Percentiles rank a stretch among this genome's conserved stretches.
Conservation (phyloP, 2,113 vertebrate species). For the Plectropomus leopardus region DNA sequence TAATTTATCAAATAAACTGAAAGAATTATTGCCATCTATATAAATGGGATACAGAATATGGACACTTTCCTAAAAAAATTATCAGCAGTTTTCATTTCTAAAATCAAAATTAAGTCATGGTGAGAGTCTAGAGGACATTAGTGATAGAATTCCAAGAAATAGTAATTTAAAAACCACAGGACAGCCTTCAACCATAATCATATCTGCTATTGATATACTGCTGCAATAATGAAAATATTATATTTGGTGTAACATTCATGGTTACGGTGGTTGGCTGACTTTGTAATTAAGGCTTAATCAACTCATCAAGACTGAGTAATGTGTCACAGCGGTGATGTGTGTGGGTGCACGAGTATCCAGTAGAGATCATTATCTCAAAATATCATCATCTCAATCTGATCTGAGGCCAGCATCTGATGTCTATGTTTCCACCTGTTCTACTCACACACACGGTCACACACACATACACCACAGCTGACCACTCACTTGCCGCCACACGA, state of each 20-base stretch:
- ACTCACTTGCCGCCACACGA: slow-evolving; percentile 21
- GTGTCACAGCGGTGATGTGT: slow-evolving; percentile 31
- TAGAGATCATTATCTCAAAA: slow-evolving; percentile 34
- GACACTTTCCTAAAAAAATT: slow-evolving; percentile 5
- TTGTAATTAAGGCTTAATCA: slow-evolving; percentile 68
- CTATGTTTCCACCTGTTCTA: background rate
- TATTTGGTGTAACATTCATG: slow-evolving; percentile 39
- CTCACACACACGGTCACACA: background rate
- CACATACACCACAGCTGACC: slow-evolving; percentile 28
- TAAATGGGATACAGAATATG: background rate
- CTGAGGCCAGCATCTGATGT: slow-evolving; percentile 4
- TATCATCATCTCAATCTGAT: slow-evolving; percentile 33
- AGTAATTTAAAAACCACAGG: slow-evolving; percentile 21
- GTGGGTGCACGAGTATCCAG: slow-evolving; percentile 3
- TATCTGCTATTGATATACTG: slow-evolving; percentile 27
- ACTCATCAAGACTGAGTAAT: slow-evolving; percentile 46
- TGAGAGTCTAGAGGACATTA: slow-evolving; percentile 3
- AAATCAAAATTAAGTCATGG: background rate
- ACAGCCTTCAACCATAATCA: background rate
- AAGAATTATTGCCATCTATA: background rate
- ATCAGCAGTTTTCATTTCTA: background rate
- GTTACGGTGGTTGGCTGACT: slow-evolving; percentile 24
- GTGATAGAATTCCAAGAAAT: background rate
- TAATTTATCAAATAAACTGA: no score
- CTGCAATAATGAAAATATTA: slow-evolving; percentile 51